Percentiles rank a stretch among this genome's conserved stretches.
These are phyloP conservation scores for Atractosteus spatula DNA, from an alignment of 2,113 vertebrate species.

Conservation along the genomic window DNA sequence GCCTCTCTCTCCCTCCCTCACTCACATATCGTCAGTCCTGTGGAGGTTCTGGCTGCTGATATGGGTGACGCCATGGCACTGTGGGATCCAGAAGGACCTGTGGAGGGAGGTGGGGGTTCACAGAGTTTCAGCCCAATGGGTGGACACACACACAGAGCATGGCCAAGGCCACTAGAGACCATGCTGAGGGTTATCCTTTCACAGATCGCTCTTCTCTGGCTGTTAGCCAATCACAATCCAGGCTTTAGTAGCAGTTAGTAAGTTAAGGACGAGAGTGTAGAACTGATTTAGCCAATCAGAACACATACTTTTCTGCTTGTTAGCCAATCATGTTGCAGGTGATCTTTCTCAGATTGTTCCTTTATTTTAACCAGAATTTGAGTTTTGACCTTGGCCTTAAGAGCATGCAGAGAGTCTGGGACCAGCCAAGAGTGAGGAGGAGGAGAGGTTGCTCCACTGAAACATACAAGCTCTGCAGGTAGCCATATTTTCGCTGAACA, in stretches of 20 bases:
- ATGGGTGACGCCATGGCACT: constrained; percentile 66
- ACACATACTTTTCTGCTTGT: not conserved
- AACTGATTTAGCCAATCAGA: too few species aligned
- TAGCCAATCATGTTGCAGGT: constrained; percentile 12
- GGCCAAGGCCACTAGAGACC: constrained; percentile 48
- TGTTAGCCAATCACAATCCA: constrained; percentile 37
- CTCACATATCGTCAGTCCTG: constrained; percentile 73
- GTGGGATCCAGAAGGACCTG: constrained; percentile 77
- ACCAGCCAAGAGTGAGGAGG: too few species aligned
- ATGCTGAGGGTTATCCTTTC: constrained; percentile 38
- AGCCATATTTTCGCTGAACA: too few species aligned
- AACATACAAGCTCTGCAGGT: too few species aligned
- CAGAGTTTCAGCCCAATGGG: constrained; percentile 16
- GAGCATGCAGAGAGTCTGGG: too few species aligned
- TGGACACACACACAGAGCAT: constrained; percentile 6
- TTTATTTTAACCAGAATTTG: too few species aligned
- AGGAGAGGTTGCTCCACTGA: too few species aligned
- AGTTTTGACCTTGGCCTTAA: too few species aligned
- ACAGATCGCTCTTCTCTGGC: constrained; percentile 11
- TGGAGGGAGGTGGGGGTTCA: constrained; percentile 28
- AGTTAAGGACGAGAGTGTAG: too few species aligned
- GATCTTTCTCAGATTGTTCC: too few species aligned
- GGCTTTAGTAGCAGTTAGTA: not conserved
- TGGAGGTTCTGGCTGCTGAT: constrained; percentile 75
- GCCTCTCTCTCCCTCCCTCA: constrained; percentile 33